Percentiles rank a stretch among this genome's conserved stretches.
Evolutionary conservation across 2,113 vertebrate species (phyloP).

Genomic region (Morone saxatilis): DNA sequence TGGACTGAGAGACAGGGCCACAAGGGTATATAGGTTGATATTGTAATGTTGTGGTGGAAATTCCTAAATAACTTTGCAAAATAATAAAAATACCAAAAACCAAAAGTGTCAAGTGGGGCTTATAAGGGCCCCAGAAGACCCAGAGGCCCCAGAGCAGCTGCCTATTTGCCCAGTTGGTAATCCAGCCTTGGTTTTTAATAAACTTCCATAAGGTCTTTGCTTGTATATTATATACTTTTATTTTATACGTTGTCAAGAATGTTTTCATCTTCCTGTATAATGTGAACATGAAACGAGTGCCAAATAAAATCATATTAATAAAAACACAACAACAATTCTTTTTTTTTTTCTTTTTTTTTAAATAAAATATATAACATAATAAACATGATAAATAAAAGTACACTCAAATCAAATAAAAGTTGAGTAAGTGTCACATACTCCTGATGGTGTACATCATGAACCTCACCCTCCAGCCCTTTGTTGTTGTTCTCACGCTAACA

Average conservation of each 20-base stretch:
- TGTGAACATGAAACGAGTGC: not conserved
- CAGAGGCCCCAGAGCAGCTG: not conserved
- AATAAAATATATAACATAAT: not conserved
- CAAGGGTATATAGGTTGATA: too few relatives aligned
- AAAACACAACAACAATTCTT: not conserved
- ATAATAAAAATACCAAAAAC: not conserved
- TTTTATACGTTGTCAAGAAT: not conserved
- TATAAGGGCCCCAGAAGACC: not conserved
- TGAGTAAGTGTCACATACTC: not conserved
- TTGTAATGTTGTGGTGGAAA: not conserved
- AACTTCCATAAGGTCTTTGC: too few relatives aligned
- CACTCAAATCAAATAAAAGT: not conserved
- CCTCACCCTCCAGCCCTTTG: conserved; percentile 70
- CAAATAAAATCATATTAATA: not conserved
- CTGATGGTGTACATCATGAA: conserved; percentile 7
- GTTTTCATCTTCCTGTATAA: not conserved
- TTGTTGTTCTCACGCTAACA: conserved; percentile 83
- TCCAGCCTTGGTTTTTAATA: not conserved
- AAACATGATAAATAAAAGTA: not conserved
- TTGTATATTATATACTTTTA: not conserved
- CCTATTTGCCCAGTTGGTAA: not conserved
- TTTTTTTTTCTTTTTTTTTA: too few relatives aligned
- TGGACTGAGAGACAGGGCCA: not conserved
- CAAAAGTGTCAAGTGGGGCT: too few relatives aligned
- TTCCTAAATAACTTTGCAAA: not conserved